Conservation (phyloP, 2,113 vertebrate genomes). For the Rhinopithecus roxellana region DNA sequence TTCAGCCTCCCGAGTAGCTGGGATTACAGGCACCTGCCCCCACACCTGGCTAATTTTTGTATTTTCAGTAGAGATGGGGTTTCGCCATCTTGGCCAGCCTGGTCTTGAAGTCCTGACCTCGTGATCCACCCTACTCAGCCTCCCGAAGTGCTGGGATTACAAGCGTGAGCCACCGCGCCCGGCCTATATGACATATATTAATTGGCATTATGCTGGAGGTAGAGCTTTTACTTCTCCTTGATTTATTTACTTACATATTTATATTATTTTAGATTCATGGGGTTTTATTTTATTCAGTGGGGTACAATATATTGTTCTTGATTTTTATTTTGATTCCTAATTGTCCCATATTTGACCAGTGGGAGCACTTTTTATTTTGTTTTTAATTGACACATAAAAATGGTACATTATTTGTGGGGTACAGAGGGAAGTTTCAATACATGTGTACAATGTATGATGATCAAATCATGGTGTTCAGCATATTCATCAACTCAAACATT, state of each 20-base stretch:
- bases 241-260: neutral
- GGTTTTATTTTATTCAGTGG: neutral
- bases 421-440: neutral
- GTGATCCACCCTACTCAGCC: too few species aligned
- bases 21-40: too few species aligned
- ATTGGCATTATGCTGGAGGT: neutral
- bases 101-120: too few species aligned
- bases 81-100: too few species aligned
- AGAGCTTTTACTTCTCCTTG: neutral
- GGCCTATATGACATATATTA: neutral
- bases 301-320: neutral
- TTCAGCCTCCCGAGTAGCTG: too few species aligned
- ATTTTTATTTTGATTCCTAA: neutral
- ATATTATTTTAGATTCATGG: neutral
- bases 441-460: neutral
- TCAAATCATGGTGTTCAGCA: neutral
- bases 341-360: neutral
- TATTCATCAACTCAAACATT: neutral
- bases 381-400: neutral
- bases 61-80: too few species aligned
- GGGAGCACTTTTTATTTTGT: neutral
- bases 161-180: too few species aligned
- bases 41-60: too few species aligned
- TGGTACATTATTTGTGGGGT: neutral
- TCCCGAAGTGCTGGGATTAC: too few species aligned